Base-by-base conservation (phyloP, 37 sponge, comb jelly and placozoan species). In the Mnemiopsis leidyi region DNA sequence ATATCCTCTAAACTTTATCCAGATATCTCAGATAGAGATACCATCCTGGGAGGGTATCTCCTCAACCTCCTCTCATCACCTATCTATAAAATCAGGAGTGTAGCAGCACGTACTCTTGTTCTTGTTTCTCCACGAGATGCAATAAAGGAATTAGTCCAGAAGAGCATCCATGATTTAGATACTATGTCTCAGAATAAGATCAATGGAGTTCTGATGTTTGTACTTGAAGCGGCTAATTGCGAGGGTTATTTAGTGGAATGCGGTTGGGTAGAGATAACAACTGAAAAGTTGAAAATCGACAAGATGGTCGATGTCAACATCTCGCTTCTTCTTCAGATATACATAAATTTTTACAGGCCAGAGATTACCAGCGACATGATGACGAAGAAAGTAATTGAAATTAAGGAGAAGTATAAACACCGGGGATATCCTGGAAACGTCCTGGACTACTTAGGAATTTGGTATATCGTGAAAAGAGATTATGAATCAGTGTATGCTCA, bases 1-100 rank as follows among this genome's bases (percentile, higher is more conserved):
- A 85, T 85, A 13, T 3, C 30, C 61, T 85, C 90, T 13, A 85
- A 85, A 85, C 90, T 85, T 29, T 85, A 85, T 61, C 90, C 90
- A n/a, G 90, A 85, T 37, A 69, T 3, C 73, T 21, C 26, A 16
- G 79, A 32, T 77, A 34, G 21, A 13, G 79, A 32, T 77, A 36
- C 30, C 33, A 20, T 77, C 32, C 33, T 77, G 26, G 79, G 73
- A 36, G 32, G 33, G 36, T 77, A 32, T 32, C 34, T 77, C 5
- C 39, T 39, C 48, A 21, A 13, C 21, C 90, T 85, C 61, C 90
- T 85, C 90, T 40, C 90, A 7, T 85, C 90, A 5, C 90, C 90
- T 18, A 21, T 85, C 26, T 39, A 36, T 24, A 85, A 85, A 39
- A 28, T 85, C 0, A n/a, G 90, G 29, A 85, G 61, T 40, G 90